Conservation (phyloP, 2,113 vertebrate species). For the Haemorhous mexicanus region DNA sequence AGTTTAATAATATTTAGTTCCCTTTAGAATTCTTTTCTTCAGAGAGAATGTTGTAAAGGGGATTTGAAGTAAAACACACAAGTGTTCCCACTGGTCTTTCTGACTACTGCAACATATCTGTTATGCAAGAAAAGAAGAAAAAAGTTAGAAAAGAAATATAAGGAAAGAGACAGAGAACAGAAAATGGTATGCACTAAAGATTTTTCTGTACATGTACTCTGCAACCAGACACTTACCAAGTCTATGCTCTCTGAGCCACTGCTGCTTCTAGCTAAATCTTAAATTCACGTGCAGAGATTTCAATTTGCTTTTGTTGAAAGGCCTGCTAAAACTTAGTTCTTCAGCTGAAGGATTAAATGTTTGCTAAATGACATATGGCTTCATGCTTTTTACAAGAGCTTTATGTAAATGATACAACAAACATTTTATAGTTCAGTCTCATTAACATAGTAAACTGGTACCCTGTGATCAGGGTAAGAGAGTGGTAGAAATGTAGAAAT, state of each 20-base stretch:
- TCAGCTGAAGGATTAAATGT: not conserved
- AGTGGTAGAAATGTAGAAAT: not conserved
- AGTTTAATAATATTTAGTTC: not conserved
- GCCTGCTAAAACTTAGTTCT: not conserved
- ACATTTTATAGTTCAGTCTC: not conserved
- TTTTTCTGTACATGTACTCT: not conserved
- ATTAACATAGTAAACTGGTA: not conserved
- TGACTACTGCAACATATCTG: not conserved
- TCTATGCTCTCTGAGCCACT: not conserved
- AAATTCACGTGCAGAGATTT: not conserved
- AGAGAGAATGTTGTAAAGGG: not conserved
- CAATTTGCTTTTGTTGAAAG: not conserved
- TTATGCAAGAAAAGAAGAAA: not conserved
- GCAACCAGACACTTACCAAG: not conserved
- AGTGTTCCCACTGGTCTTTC: not conserved
- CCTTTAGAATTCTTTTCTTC: not conserved
- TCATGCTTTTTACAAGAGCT: not conserved
- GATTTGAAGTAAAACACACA: not conserved
- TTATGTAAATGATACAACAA: not conserved
- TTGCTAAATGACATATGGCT: not conserved
- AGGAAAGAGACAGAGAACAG: not conserved
- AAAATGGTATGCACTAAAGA: not conserved
- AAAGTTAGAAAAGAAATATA: not conserved
- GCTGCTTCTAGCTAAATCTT: not conserved
- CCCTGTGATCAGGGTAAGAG: not conserved